These are phyloP conservation scores for Drosophila sulfurigaster DNA, from an alignment of 1,140 invertebrate species.

Conservation along the genomic window DNA sequence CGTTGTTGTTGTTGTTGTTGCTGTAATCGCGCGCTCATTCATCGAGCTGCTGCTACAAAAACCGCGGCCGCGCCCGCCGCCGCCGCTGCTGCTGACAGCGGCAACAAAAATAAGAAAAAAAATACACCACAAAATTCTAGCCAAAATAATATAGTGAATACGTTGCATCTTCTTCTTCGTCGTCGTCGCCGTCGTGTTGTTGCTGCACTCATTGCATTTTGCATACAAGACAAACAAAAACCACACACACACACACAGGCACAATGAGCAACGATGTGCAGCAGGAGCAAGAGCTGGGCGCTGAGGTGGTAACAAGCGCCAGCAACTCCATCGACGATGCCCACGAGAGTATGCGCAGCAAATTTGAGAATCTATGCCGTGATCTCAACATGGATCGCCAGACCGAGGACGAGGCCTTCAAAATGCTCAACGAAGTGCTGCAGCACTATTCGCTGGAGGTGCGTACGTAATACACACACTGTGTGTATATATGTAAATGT, in stretches of 20 bases:
- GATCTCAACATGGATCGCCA: conserved; percentile 80
- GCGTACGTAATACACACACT: conserved; percentile 18
- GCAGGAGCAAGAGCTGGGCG: conserved; percentile 66
- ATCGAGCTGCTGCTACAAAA: conserved; percentile 13
- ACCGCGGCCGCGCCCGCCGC: conserved; percentile 36
- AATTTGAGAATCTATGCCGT: conserved; percentile 73
- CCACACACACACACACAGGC: conserved; percentile 10
- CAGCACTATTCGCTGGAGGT: conserved; percentile 76
- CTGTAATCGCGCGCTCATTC: conserved; percentile 31
- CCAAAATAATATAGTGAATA: conserved; percentile 16
- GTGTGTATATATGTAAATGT: too few relatives aligned
- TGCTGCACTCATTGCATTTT: conserved; percentile 1
- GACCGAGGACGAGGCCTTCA: conserved; percentile 72
- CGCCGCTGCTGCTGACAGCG: conserved; percentile 36
- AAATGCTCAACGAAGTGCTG: conserved; percentile 63
- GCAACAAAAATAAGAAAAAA: conserved; percentile 12
- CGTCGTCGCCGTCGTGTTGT: not conserved
- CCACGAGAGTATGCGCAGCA: conserved; percentile 54
- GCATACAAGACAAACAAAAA: not conserved
- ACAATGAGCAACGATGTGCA: conserved; percentile 62
- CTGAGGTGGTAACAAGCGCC: conserved; percentile 64
- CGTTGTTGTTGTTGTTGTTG: conserved; percentile 27
- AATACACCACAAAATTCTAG: conserved; percentile 6
- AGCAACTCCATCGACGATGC: conserved; percentile 46
- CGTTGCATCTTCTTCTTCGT: not conserved